Evolutionary conservation across 2,888 invertebrate species (phyloP).

Genomic region (Galeopsomyia nigrocyanea): DNA sequence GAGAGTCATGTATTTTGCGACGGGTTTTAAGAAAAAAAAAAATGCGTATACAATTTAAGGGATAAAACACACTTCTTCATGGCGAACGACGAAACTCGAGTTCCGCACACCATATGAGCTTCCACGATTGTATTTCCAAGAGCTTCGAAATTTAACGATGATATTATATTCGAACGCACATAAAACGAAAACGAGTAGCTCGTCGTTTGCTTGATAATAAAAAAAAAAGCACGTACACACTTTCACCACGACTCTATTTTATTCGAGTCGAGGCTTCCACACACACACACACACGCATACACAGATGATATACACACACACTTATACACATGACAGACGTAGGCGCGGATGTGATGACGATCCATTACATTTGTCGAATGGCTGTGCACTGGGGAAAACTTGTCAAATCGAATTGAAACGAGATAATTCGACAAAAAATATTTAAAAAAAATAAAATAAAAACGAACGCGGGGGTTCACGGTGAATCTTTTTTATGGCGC

Average conservation of each 20-base stretch:
- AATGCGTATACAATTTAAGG: slow-evolving; percentile 38
- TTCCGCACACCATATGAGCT: too few species aligned
- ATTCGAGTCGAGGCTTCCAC: background rate
- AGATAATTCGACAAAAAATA: slow-evolving; percentile 13
- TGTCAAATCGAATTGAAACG: slow-evolving; percentile 47
- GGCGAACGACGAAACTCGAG: slow-evolving; percentile 39
- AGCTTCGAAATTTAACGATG: too few species aligned
- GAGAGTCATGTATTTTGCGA: slow-evolving; percentile 67
- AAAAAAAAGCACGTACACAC: slow-evolving; percentile 6
- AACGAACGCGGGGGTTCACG: slow-evolving; percentile 17
- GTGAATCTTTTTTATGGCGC: slow-evolving; percentile 12
- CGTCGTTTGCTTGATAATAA: too few species aligned
- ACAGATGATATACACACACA: slow-evolving; percentile 21
- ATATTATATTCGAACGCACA: too few species aligned
- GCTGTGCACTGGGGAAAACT: slow-evolving; percentile 47
- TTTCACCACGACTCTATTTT: too few species aligned
- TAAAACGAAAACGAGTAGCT: too few species aligned
- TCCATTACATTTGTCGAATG: slow-evolving; percentile 39
- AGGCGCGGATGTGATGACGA: slow-evolving; percentile 26
- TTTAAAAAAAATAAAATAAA: too few species aligned
- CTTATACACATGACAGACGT: slow-evolving; percentile 10
- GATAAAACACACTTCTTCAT: slow-evolving; percentile 18
- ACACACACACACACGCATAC: slow-evolving; percentile 16
- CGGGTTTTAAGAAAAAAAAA: slow-evolving; percentile 65
- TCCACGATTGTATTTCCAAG: too few species aligned